These are phyloP conservation scores for Orycteropus afer DNA, from an alignment of 2,113 vertebrate genomes.

Conservation along the genomic window DNA sequence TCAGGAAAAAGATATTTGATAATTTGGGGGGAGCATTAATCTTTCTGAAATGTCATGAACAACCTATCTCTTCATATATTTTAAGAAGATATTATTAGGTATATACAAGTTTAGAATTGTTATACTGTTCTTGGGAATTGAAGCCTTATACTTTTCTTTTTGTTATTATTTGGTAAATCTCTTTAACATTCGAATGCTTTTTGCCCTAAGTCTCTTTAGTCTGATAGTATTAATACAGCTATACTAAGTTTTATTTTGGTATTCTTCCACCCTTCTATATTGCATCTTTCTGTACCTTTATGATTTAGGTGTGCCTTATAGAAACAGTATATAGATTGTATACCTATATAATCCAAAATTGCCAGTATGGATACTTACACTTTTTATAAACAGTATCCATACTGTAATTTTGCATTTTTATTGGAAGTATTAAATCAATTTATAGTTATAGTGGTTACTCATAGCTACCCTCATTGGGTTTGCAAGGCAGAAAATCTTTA, in stretches of 20 bases:
- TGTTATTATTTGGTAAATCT: neutral
- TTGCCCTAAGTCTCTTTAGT: neutral
- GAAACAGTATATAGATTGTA: neutral
- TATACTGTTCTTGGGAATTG: neutral
- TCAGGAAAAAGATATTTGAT: neutral
- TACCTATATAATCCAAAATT: too few relatives aligned
- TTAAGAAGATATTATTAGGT: neutral
- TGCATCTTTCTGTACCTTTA: neutral
- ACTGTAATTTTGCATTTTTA: neutral
- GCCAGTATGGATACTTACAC: too few relatives aligned
- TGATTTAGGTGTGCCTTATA: neutral
- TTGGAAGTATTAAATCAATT: neutral
- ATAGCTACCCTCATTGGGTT: too few relatives aligned
- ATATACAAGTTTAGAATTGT: neutral
- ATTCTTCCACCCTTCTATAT: neutral
- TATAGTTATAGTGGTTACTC: neutral
- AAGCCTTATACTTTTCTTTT: neutral
- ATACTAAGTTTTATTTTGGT: neutral
- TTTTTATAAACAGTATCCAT: too few relatives aligned
- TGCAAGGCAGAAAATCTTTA: too few relatives aligned
- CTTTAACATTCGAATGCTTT: neutral
- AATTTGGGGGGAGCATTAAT: neutral
- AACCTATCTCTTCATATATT: neutral
- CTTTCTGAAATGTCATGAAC: neutral
- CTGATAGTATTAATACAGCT: neutral